Evolutionary conservation across 2,797 vertebrate species (phyloP), one percentile per base, ranked within the genome.

Genomic region (Acanthurus tractus): DNA sequence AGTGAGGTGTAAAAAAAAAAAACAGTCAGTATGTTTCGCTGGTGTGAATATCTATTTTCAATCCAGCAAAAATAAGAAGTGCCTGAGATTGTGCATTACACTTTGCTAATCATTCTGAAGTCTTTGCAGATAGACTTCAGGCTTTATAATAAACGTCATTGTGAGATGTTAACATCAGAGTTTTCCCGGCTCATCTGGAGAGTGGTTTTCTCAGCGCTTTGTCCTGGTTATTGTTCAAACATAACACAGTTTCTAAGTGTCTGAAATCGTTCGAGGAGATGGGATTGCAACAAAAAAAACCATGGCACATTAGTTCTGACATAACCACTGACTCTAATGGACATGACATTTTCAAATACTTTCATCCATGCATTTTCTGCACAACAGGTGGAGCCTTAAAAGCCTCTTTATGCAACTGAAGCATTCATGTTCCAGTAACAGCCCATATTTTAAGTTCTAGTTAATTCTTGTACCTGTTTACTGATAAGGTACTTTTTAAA

Each of bases 341-440:
- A 52, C 11, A 3, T 78, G 74, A 78, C 59, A 77, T 74, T 70
- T 77, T 34, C 54, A 65, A 64, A 64, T 54, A 48, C 22, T 46
- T 55, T 49, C 1, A 0, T 55, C 23, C 13, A 3, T 50, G 50
- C 45, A 22, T 58, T 50, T 34, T 15, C 23, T 46, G 44, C 44
- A 6, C 14, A 17, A 49, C 23, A 46, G 29, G 29, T 15, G 11
- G 22, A 50, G 63, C 65, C 74, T 23, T 56, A 44, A 57, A 63
- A 63, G 67, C 49, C 61, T 76, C 38, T 58, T 67, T 45, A 71
- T 46, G 46, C 29, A 66, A 11, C 9, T 34, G 44, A 46, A 20
- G 1, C 8, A 8, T 59, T 17, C 2, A 46, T 1, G 0, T 65
- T 8, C 36, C 38, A 46, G 15, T 25, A 54, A 54, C 34, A 5